Evolutionary conservation across 2,797 vertebrate genomes (phyloP), one percentile per base, ranked within the genome.

Genomic region (Paedocypris micromegethes): DNA sequence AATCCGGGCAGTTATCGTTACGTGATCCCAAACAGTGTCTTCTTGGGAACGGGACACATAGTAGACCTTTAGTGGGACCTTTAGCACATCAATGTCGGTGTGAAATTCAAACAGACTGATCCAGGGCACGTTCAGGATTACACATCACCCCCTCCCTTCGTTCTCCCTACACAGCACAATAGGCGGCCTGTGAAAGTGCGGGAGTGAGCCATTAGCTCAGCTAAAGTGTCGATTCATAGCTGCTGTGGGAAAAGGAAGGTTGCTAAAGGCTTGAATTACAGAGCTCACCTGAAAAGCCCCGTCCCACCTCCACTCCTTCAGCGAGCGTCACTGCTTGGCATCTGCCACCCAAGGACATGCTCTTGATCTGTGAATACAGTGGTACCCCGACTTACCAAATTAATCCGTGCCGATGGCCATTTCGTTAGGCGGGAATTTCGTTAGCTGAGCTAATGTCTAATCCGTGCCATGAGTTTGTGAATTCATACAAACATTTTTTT

Each of bases 21-120:
- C 77, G 73, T 80, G 70, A 77, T 79, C 59, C 66, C 56, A 46
- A 76, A 77, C 72, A 55, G 70, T 67, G 78, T 84, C 80, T 80
- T 78, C 81, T 82, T 70, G 82, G 85, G 83, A 86, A 88, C 79
- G 62, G 38, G 23, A 70, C 76, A 83, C 83, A 80, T 77, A 80
- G 81, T 83, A 80, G 83, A 81, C 83, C 80, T 80, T 84, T 64
- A 83, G 84, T 85, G 82, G 66, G 77, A 79, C 81, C 78, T 84
- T 23, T 23, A 23, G 83, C 86, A 88, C 75, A 78, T 75, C 76
- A 76, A 82, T 76, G 77, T 74, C 83, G 80, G 87, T 90, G 89
- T 92, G 89, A 92, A 91, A 91, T 91, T 84, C 80, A 88, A 91
- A 89, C 87, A 86, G 90, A 92, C 90, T 90, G 89, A 92, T 90